Percentiles rank a stretch among this genome's conserved stretches.
These are phyloP conservation scores for Mesoclemmys tuberculata DNA, from an alignment of 2,113 vertebrate species.

Conservation along the genomic window DNA sequence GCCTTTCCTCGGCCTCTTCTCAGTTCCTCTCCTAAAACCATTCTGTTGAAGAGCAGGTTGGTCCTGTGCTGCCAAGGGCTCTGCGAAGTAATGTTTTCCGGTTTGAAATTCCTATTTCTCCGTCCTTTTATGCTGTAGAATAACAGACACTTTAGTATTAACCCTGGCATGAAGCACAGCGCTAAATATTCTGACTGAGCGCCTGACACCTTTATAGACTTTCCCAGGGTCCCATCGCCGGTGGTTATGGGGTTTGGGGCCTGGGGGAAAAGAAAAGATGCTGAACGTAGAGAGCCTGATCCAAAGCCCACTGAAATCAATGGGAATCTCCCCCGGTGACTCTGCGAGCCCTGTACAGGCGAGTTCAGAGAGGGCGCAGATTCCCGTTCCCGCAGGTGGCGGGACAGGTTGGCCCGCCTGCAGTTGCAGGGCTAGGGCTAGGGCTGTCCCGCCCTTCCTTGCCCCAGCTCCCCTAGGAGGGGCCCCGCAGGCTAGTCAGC, in stretches of 20 bases:
- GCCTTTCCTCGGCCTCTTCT: background rate
- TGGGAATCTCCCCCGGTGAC: no score
- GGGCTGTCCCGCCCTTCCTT: no score
- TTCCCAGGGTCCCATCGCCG: no score
- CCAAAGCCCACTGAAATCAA: no score
- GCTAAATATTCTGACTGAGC: background rate
- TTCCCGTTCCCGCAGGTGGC: no score
- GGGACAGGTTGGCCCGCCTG: no score
- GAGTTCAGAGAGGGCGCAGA: no score
- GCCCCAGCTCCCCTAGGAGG: background rate
- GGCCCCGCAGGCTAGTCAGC: background rate
- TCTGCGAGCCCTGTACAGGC: no score
- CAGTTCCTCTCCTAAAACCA: no score
- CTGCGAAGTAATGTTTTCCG: background rate
- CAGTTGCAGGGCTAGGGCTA: no score
- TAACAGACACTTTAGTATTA: background rate
- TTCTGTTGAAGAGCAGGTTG: background rate
- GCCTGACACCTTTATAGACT: background rate
- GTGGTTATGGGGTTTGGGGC: background rate
- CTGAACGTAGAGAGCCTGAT: no score
- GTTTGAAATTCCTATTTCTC: background rate
- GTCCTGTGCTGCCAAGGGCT: background rate
- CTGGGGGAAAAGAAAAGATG: background rate
- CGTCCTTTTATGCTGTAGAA: background rate
- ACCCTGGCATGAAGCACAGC: background rate